Evolutionary conservation across 2,797 vertebrate species (phyloP).

Genomic region (Esox masquinongy): DNA sequence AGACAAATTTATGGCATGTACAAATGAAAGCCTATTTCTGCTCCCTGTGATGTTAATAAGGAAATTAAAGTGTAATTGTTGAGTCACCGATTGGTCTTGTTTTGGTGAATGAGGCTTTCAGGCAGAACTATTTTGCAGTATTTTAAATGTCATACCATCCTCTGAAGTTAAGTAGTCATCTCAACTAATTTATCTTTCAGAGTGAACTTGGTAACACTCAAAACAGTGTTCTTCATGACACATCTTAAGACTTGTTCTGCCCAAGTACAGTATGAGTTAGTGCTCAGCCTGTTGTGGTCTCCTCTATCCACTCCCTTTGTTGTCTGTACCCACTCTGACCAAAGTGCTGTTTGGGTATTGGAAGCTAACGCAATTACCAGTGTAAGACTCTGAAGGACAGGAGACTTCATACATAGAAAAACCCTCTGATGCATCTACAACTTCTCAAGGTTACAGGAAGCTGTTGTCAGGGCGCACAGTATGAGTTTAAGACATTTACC

Average conservation of each 20-base stretch:
- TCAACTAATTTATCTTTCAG: conserved; percentile 11
- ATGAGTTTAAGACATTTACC: not conserved
- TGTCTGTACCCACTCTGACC: conserved; percentile 7
- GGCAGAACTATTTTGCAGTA: not conserved
- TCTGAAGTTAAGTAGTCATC: not conserved
- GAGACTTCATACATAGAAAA: conserved; percentile 27
- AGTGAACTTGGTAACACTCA: not conserved
- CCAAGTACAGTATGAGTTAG: too few species aligned
- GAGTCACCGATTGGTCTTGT: conserved; percentile 4
- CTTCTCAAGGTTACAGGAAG: conserved; percentile 45
- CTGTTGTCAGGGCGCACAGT: conserved; percentile 3
- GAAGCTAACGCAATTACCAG: conserved; percentile 37
- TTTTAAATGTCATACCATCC: not conserved
- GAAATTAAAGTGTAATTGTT: conserved; percentile 30
- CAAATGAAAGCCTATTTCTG: conserved; percentile 44
- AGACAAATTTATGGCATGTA: conserved; percentile 31
- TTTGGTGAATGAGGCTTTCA: conserved; percentile 2
- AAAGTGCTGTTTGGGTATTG: not conserved
- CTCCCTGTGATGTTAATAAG: conserved; percentile 43
- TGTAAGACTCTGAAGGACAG: conserved; percentile 19
- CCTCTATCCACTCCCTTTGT: not conserved
- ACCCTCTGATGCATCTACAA: conserved; percentile 33
- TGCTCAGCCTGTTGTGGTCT: too few species aligned
- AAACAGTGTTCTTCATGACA: not conserved
- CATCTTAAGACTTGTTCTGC: not conserved